Base-by-base conservation (phyloP, 2,113 vertebrate species). In the Empidonax traillii region DNA sequence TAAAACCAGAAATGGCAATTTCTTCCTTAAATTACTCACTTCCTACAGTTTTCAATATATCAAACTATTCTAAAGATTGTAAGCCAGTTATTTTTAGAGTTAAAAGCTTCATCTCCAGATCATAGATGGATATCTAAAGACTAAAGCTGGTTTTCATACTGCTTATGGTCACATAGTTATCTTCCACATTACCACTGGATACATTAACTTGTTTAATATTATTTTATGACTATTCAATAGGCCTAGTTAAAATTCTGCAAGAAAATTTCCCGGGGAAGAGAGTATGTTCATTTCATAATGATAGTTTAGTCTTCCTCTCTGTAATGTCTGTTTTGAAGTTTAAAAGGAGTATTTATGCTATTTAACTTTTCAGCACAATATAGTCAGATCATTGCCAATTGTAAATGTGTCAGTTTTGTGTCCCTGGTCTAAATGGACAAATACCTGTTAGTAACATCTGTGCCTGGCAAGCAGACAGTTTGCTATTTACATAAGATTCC, bases 261-360 rank as follows among this genome's bases (percentile, higher is more conserved):
- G 21, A 77, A 25, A 67, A 80, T 1, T 80, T 61, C 8, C 37
- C 3, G 2, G 18, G 3, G 9, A 2, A 7, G 1, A 30, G 0
- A 2, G 2, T 5, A 83, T 8, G 13, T 39, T 61, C 1, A 68
- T n/a, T 85, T 58, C 56, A 78, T n/a, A 78, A 51, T 11, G 11
- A 77, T n/a, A 30, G 61, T 94, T 85, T 44, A 37, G 19, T 78
- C 51, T 51, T 85, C n/a, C 35, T 65, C n/a, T 67, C 51, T 41
- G 20, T 8, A 49, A 24, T 30, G 4, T 20, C 9, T 46, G 27
- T 44, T 74, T 78, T 44, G n/a, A 92, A 8, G 15, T 49, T 83
- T 83, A 85, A 87, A 67, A 75, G 12, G 0, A 88, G 41, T 6
- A 23, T 41, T 37, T 56, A 56, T 25, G 9, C 21, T 47, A 39